These are phyloP conservation scores for Epirrita christyi DNA, from an alignment of 2,888 invertebrate species.

Conservation along the genomic window DNA sequence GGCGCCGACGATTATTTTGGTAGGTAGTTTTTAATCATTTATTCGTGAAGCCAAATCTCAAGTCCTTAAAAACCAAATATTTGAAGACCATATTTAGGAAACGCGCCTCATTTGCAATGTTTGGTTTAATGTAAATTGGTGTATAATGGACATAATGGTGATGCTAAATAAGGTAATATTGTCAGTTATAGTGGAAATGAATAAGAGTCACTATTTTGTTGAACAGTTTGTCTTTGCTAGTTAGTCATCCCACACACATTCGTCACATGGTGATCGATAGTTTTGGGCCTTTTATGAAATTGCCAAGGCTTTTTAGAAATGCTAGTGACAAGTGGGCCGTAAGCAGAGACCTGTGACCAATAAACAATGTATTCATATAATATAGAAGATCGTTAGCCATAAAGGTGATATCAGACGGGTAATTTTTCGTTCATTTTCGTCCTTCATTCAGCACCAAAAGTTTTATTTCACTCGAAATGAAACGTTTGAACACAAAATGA, in stretches of 20 bases:
- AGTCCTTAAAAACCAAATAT: conserved; percentile 3
- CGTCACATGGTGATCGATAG: background rate
- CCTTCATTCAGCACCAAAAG: too few species aligned
- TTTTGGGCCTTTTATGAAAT: background rate
- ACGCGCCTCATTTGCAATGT: conserved; percentile 11
- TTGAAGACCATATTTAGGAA: conserved; percentile 9
- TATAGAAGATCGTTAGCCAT: too few species aligned
- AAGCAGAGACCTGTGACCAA: too few species aligned
- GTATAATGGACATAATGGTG: conserved; percentile 4
- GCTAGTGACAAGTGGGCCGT: too few species aligned
- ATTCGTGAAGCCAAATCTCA: background rate
- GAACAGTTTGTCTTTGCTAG: background rate
- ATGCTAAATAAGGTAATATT: conserved; percentile 3
- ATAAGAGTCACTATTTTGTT: background rate
- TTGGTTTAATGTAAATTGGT: conserved; percentile 3
- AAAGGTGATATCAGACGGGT: too few species aligned
- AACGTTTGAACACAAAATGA: too few species aligned
- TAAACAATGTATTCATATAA: too few species aligned
- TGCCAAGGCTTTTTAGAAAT: background rate
- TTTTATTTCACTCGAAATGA: too few species aligned
- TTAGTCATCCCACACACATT: background rate
- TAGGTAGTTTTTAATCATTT: too few species aligned
- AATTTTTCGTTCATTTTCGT: too few species aligned
- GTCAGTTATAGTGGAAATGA: background rate
- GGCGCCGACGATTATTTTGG: conserved; percentile 11